Conservation (phyloP, 2,888 invertebrate genomes). For the Dexiosoma caninum region DNA sequence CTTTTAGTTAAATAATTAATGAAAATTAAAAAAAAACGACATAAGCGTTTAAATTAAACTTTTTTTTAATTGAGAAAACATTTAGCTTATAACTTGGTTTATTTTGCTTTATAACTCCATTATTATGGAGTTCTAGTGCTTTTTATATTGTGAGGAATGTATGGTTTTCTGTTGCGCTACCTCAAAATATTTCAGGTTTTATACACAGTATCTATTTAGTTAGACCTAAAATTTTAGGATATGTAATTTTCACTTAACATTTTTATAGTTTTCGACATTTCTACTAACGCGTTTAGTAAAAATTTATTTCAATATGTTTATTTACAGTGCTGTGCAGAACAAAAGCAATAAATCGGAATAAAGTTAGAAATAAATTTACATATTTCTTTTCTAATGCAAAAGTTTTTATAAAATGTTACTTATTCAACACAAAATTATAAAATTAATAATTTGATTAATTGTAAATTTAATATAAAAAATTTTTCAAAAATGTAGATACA, state of each 20-base stretch:
- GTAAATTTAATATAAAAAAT: too few relatives aligned
- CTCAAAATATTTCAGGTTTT: conserved; percentile 9
- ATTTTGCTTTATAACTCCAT: conserved; percentile 31
- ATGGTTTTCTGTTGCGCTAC: conserved; percentile 69
- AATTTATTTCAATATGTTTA: not conserved
- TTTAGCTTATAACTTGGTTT: conserved; percentile 57
- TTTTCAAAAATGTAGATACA: too few relatives aligned
- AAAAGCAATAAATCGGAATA: too few relatives aligned
- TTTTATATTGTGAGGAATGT: conserved; percentile 79
- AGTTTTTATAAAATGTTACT: too few relatives aligned
- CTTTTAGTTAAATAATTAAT: not conserved
- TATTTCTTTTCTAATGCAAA: too few relatives aligned
- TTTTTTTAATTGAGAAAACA: conserved; percentile 35
- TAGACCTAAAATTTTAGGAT: conserved; percentile 29
- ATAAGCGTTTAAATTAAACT: conserved; percentile 40
- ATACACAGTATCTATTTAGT: not conserved
- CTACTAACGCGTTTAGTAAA: conserved; percentile 56
- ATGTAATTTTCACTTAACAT: not conserved
- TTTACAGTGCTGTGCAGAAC: too few relatives aligned
- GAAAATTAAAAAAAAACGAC: conserved; percentile 55
- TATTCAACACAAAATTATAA: too few relatives aligned
- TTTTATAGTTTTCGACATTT: conserved; percentile 22
- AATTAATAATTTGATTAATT: too few relatives aligned
- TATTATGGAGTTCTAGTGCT: conserved; percentile 72
- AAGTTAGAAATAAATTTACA: too few relatives aligned